Conservation (phyloP, 1,140 invertebrate genomes). For the Habropoda laboriosa region DNA sequence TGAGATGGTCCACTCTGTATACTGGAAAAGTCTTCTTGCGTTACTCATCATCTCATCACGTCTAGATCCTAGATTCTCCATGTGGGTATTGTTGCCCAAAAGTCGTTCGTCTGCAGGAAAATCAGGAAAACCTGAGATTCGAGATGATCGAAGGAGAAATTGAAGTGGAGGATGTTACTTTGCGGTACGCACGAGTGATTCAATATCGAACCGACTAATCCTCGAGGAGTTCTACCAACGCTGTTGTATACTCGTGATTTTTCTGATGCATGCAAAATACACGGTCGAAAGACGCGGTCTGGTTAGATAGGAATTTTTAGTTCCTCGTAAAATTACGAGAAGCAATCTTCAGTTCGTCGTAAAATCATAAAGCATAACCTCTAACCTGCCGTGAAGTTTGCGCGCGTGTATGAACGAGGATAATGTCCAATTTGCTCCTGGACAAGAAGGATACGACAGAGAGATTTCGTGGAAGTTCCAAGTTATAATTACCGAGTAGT, state of each 20-base stretch:
- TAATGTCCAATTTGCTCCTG: neutral
- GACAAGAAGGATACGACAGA: neutral
- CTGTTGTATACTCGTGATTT: neutral
- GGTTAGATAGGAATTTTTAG: neutral
- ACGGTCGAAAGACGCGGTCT: too few species aligned
- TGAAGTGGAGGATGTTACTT: neutral
- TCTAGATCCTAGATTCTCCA: too few species aligned
- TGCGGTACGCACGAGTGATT: neutral
- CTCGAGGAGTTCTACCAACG: neutral
- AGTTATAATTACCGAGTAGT: constrained; percentile 17
- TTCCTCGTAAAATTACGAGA: neutral
- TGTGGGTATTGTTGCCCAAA: too few species aligned
- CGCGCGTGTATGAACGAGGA: neutral
- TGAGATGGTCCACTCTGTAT: too few species aligned
- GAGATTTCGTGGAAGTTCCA: neutral
- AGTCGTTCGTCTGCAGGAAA: too few species aligned
- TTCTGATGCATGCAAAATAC: neutral
- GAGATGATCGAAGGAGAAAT: constrained; percentile 17
- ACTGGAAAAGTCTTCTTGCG: too few species aligned
- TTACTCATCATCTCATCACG: too few species aligned
- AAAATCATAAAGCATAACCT: neutral
- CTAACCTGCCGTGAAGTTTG: neutral
- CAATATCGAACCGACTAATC: neutral
- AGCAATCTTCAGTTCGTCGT: neutral
- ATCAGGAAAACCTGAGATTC: constrained; percentile 26